Percentiles rank a stretch among this genome's conserved stretches.
Conservation (phyloP, 2,888 invertebrate species). For the Dichetophora obliterata region DNA sequence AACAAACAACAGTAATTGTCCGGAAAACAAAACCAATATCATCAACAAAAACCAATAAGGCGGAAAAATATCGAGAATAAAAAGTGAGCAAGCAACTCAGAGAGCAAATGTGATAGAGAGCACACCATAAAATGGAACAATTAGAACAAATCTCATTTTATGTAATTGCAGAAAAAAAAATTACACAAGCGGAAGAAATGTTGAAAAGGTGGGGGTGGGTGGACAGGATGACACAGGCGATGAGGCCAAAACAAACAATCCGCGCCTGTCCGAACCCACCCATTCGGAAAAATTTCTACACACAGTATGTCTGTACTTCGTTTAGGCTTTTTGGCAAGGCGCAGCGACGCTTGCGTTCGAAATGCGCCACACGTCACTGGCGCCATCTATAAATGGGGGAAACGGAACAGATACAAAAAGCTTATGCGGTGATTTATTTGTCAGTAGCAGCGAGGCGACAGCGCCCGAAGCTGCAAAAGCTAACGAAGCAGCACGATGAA, state of each 20-base stretch:
- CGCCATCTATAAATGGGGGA: slow-evolving; percentile 23
- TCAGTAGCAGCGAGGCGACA: neutral
- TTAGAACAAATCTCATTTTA: neutral
- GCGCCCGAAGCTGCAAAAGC: neutral
- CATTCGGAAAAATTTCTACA: neutral
- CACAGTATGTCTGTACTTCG: neutral
- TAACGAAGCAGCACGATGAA: neutral
- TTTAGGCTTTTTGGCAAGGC: slow-evolving; percentile 15
- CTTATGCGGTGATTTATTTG: slow-evolving; percentile 23
- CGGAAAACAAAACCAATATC: neutral
- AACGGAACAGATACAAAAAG: slow-evolving; percentile 1
- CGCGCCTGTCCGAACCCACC: too few relatives aligned
- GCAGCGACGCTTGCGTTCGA: neutral
- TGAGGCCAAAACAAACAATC: neutral
- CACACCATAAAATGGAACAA: neutral
- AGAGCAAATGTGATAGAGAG: too few relatives aligned
- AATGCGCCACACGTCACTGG: slow-evolving; percentile 28
- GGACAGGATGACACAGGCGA: neutral
- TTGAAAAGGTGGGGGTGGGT: too few relatives aligned
- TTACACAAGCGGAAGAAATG: neutral
- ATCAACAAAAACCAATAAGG: neutral
- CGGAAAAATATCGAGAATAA: neutral
- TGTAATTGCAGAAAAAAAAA: neutral
- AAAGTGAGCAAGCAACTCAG: neutral
- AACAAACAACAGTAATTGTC: neutral